Evolutionary conservation across 2,113 vertebrate species (phyloP).

Genomic region (Herpetotheres cachinnans): DNA sequence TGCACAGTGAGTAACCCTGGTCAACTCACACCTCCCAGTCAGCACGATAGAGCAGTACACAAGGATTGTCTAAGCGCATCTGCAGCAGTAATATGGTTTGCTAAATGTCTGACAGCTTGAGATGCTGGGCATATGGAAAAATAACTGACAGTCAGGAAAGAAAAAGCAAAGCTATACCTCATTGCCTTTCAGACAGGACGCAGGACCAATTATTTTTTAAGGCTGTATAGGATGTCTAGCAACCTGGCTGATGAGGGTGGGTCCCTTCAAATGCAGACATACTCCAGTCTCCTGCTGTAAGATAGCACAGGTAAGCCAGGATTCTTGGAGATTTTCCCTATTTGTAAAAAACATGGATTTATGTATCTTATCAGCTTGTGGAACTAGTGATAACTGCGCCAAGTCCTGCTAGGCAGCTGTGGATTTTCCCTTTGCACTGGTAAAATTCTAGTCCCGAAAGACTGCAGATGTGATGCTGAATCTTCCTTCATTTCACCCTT

Average conservation of each 20-base stretch:
- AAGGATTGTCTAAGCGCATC: background rate
- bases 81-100: background rate
- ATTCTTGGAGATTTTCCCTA: background rate
- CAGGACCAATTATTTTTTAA: background rate
- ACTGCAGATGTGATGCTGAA: background rate
- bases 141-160: background rate
- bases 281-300: background rate
- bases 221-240: background rate
- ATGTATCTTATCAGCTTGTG: background rate
- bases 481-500: background rate
- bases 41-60: rapidly evolving
- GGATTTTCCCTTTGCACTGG: background rate
- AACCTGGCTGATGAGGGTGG: background rate
- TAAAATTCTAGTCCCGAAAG: background rate
- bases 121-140: background rate
- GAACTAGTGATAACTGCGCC: background rate
- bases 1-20: rapidly evolving
- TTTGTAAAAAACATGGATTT: background rate
- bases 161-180: background rate
- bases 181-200: background rate
- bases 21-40: background rate
- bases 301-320: background rate
- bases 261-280: background rate
- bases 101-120: background rate
- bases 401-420: background rate